phyloP scores from a whole-genome alignment of 2,113 vertebrate species.

The Corythornis vintsioides region DNA sequence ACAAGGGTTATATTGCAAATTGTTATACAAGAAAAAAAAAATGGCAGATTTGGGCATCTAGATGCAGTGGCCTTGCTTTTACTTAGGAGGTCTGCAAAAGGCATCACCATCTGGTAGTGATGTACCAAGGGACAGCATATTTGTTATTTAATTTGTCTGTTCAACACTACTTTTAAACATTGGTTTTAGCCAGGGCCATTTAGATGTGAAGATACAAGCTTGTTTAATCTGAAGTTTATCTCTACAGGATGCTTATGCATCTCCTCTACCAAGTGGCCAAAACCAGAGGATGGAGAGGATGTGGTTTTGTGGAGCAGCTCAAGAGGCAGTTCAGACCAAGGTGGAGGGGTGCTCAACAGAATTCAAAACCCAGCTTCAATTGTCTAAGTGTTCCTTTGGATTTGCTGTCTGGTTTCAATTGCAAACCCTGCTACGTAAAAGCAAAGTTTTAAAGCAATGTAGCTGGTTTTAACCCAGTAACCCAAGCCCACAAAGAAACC shows the following conservation, averaged over 20 bases:
- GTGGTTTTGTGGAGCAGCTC: conserved; percentile 23
- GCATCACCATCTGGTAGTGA: conserved; percentile 17
- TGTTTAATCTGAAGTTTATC: not conserved
- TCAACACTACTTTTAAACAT: conserved; percentile 29
- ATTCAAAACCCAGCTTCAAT: conserved; percentile 19
- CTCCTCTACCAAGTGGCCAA: not conserved
- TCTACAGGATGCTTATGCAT: not conserved
- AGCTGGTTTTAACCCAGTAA: conserved; percentile 71
- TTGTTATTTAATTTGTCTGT: conserved; percentile 43
- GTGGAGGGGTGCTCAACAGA: not conserved
- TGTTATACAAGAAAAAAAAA: conserved; percentile 4
- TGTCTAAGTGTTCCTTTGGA: conserved; percentile 29
- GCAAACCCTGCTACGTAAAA: conserved; percentile 43
- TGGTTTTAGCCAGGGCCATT: not conserved
- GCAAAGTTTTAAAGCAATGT: conserved; percentile 57
- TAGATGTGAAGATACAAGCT: not conserved
- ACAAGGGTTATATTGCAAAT: not conserved
- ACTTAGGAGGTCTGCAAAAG: not conserved
- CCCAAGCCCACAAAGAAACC: conserved; percentile 71
- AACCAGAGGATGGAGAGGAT: not conserved
- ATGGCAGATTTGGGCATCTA: conserved; percentile 4
- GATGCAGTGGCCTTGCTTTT: conserved; percentile 16
- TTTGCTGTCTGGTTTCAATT: conserved; percentile 65
- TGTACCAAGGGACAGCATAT: not conserved
- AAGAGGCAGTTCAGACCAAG: conserved; percentile 43